Evolutionary conservation across 1,140 invertebrate genomes (phyloP).

Genomic region (Leptestheria dahalacensis): DNA sequence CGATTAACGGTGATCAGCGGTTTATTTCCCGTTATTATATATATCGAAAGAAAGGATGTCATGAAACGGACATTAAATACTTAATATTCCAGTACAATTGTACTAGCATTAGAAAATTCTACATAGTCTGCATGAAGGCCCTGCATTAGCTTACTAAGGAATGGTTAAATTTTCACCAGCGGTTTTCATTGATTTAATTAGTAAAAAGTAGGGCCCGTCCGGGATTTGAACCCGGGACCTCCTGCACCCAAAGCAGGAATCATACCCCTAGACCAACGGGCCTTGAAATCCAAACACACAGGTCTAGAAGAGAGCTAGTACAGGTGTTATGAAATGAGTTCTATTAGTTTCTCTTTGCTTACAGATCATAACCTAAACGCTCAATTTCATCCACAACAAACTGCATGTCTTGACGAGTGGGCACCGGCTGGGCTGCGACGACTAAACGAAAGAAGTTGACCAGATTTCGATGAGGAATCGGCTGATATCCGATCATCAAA

Average conservation of each 20-base stretch:
- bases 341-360: conserved; percentile 11
- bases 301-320: too few species aligned
- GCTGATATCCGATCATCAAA: conserved; percentile 75
- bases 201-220: conserved; percentile 17
- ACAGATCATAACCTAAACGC: conserved; percentile 34
- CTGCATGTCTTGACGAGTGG: conserved; percentile 41
- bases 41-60: too few species aligned
- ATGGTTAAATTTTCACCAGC: too few species aligned
- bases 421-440: conserved; percentile 55
- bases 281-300: neutral
- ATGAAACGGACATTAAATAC: too few species aligned
- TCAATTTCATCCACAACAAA: conserved; percentile 44
- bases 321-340: too few species aligned
- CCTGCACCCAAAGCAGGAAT: conserved; percentile 17
- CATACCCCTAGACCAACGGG: conserved; percentile 18
- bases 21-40: too few species aligned
- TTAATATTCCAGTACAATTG: too few species aligned
- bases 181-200: too few species aligned
- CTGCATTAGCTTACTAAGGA: too few species aligned
- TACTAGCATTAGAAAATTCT: too few species aligned
- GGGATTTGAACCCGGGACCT: conserved; percentile 18
- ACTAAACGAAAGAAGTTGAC: conserved; percentile 82
- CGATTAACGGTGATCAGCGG: too few species aligned
- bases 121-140: too few species aligned
- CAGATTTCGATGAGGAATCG: conserved; percentile 42